Conservation (phyloP, 2,888 invertebrate species). For the Ormia ochracea region DNA sequence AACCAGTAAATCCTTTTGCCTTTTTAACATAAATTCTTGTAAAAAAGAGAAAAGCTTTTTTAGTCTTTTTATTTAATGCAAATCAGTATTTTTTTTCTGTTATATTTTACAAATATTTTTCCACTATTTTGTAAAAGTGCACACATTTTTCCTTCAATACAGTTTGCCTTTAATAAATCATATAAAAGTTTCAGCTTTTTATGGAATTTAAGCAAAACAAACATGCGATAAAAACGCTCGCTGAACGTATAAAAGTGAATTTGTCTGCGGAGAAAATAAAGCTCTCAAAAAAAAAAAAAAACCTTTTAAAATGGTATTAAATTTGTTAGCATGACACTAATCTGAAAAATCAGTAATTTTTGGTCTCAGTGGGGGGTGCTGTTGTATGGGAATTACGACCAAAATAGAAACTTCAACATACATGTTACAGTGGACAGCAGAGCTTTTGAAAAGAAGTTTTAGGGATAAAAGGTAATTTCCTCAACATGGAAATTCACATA, state of each 20-base stretch:
- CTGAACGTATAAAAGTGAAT: not conserved
- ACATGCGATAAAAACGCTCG: not conserved
- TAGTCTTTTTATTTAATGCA: not conserved
- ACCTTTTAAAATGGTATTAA: constrained; percentile 8
- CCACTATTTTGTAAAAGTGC: not conserved
- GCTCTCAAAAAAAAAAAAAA: not conserved
- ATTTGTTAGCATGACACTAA: constrained; percentile 37
- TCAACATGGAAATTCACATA: too few relatives aligned
- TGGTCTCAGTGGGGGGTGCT: not conserved
- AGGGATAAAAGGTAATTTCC: too few relatives aligned
- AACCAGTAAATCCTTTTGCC: not conserved
- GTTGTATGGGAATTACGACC: not conserved
- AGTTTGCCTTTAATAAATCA: not conserved
- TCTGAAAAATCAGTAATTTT: constrained; percentile 38
- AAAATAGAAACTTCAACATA: not conserved
- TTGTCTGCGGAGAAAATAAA: not conserved
- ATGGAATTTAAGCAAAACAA: constrained; percentile 1
- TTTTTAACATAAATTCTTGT: not conserved
- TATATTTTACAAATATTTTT: not conserved
- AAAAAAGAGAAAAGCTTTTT: not conserved
- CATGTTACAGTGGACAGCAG: not conserved
- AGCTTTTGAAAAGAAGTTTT: too few relatives aligned
- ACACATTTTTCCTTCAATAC: not conserved
- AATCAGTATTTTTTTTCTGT: not conserved
- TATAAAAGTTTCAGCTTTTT: constrained; percentile 25